Base-by-base conservation (phyloP, 2,888 invertebrate species). In the Cosmia trapezina region DNA sequence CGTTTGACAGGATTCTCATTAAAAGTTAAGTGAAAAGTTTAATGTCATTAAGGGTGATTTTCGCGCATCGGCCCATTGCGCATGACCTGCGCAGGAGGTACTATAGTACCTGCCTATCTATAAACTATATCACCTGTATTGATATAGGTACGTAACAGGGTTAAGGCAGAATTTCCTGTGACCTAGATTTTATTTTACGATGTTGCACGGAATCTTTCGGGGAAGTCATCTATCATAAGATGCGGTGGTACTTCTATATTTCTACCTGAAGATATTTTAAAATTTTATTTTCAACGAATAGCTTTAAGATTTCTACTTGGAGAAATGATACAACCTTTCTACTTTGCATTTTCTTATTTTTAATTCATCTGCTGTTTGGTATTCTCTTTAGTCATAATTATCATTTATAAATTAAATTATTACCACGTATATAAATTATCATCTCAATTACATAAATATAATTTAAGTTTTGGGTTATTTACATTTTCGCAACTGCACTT, bases 51-150 rank as follows among this genome's bases (percentile, higher is more conserved):
- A 88, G 87, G 88, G 79, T 84, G 85, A 89, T 71, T 86, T 87
- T 93, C 69, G 89, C 87, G 83, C 83, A 87, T 76, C 76, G 14
- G 5, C 61, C 54, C 79, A 89, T 79, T 93, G 94, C 94, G 94
- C 94, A 94, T 94, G 95, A 91, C 87, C 92, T 94, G 94, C 94
- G 94, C 94, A 93, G 87, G 94, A 93, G 93, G 90, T 87, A 93
- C 91, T 90, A 82, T 79, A 76, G 76, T 72, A 81, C 80, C 77
- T 80, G 83, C 65, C 77, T 85, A 86, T 80, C 76, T 86, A 87
- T 81, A 85, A 83, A 82, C 80, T 87, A 83, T 86, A 86, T 83
- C 82, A 82, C 81, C 86, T 80, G 80, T 88, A 85, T 83, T 82
- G 83, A 83, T 84, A 85, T 86, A n/a, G n/a, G n/a, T n/a, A 89